Percentiles rank a stretch among this genome's conserved stretches.
Evolutionary conservation across 2,113 vertebrate genomes (phyloP).

Genomic region (Varanus komodoensis): DNA sequence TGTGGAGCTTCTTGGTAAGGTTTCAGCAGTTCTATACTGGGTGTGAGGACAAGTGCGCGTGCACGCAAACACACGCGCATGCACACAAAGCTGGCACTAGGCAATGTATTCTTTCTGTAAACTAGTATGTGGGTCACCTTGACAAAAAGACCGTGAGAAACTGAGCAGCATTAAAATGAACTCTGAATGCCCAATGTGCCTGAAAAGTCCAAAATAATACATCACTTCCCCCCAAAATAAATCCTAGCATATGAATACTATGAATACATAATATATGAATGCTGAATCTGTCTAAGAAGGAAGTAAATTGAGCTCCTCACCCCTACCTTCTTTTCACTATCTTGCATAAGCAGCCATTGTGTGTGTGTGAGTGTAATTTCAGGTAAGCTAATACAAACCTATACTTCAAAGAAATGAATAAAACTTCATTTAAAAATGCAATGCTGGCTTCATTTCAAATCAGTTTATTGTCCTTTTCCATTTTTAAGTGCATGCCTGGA

Average conservation of each 20-base stretch:
- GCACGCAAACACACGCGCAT: not conserved
- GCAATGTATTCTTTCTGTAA: conserved; percentile 1
- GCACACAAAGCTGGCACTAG: not conserved
- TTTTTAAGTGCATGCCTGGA: conserved; percentile 51
- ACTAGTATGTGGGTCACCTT: conserved; percentile 1
- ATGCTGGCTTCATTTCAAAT: conserved; percentile 43
- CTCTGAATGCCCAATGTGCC: conserved; percentile 11
- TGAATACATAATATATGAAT: conserved; percentile 13
- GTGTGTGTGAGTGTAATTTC: conserved; percentile 53
- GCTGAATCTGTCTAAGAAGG: conserved; percentile 32
- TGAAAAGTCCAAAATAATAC: conserved; percentile 21
- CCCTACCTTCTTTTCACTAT: conserved; percentile 25
- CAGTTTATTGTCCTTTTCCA: conserved; percentile 23
- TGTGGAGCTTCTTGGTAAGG: not conserved
- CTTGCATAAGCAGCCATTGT: conserved; percentile 40
- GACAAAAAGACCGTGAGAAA: conserved; percentile 38
- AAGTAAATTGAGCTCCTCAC: conserved; percentile 36
- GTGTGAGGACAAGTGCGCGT: too few species aligned
- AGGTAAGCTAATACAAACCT: conserved; percentile 57
- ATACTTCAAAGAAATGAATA: conserved; percentile 60
- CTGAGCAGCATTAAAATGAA: conserved; percentile 37
- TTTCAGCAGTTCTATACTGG: not conserved
- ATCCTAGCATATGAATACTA: not conserved
- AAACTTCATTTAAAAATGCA: conserved; percentile 40
- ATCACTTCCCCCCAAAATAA: fast-evolving